Evolutionary conservation across 2,113 vertebrate species (phyloP).

Genomic region (Indri indri): DNA sequence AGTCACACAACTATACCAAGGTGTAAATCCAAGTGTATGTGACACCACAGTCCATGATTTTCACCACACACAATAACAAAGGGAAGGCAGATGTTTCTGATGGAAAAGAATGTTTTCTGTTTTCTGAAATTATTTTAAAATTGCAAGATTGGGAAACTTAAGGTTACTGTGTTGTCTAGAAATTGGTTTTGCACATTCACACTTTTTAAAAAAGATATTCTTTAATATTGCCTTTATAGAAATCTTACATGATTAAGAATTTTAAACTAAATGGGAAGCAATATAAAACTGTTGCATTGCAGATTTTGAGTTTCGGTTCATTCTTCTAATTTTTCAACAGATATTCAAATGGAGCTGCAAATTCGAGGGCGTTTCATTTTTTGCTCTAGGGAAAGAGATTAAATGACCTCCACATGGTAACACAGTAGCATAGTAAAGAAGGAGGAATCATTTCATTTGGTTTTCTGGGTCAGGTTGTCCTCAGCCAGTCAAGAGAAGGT

Average conservation of each 20-base stretch:
- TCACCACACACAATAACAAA: background rate
- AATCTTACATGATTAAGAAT: background rate
- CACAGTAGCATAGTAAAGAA: background rate
- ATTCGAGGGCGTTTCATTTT: background rate
- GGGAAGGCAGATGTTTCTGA: background rate
- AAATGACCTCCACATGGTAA: background rate
- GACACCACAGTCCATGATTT: background rate
- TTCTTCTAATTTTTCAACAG: background rate
- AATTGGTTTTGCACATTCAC: background rate
- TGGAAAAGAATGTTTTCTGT: background rate
- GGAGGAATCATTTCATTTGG: background rate
- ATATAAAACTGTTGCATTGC: background rate
- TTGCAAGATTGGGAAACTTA: background rate
- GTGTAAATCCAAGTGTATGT: background rate
- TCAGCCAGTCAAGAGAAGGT: background rate
- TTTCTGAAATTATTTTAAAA: slow-evolving; percentile 14
- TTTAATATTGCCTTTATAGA: background rate
- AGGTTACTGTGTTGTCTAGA: background rate
- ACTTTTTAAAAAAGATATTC: background rate
- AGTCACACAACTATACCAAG: background rate
- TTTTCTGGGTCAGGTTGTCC: background rate
- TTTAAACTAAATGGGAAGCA: background rate
- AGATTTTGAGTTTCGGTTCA: background rate
- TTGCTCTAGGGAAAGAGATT: background rate
- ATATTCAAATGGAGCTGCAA: background rate